Conservation (phyloP, 2,888 invertebrate genomes). For the Monopis laevigella region DNA sequence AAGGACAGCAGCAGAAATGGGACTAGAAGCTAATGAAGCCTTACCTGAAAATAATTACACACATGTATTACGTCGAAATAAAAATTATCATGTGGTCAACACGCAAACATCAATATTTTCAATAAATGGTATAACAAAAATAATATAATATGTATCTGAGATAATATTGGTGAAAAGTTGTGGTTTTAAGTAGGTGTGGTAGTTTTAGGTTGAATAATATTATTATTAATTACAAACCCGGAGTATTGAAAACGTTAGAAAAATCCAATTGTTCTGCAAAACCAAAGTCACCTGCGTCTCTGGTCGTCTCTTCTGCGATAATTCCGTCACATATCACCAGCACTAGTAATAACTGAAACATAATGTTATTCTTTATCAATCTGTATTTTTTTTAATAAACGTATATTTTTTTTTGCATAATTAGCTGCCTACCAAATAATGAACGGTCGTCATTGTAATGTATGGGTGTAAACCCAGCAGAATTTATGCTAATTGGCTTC, state of each 20-base stretch:
- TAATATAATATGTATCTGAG: no score
- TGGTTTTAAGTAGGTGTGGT: no score
- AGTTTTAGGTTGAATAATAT: neutral
- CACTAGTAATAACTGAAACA: constrained; percentile 47
- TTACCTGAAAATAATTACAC: constrained; percentile 46
- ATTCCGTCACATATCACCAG: constrained; percentile 50
- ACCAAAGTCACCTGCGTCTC: constrained; percentile 33
- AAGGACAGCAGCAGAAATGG: constrained; percentile 47
- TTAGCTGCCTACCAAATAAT: constrained; percentile 46
- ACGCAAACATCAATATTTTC: no score
- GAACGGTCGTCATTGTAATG: constrained; percentile 41
- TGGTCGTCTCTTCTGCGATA: constrained; percentile 28
- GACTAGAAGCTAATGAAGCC: constrained; percentile 52
- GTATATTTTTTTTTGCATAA: constrained; percentile 4
- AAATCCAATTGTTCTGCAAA: constrained; percentile 67
- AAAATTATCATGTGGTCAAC: neutral
- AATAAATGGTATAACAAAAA: no score
- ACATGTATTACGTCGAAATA: no score
- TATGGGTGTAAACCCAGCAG: constrained; percentile 52
- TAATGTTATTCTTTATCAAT: no score
- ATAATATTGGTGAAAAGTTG: no score
- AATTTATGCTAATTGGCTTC: constrained; percentile 30
- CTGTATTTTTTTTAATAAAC: no score
- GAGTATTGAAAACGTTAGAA: constrained; percentile 56
- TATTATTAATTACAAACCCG: constrained; percentile 24